Base-by-base conservation (phyloP, 2,113 vertebrate genomes). In the Acanthochromis polyacanthus region DNA sequence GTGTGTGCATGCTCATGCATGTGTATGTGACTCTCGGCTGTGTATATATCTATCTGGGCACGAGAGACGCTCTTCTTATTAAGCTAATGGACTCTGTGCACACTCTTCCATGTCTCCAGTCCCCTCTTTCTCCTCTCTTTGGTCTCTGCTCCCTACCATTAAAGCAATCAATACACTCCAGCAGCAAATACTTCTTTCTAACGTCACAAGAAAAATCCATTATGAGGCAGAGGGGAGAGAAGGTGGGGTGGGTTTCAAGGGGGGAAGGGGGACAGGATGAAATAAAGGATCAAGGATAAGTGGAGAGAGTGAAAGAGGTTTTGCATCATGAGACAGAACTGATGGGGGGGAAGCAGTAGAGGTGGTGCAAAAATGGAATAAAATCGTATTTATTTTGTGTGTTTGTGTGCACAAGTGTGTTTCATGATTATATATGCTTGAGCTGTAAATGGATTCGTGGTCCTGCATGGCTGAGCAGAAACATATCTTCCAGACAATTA, bases 141-240 rank as follows among this genome's bases (percentile, higher is more conserved):
- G 75, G 79, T 87, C 84, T 79, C 81, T 89, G 83, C 76, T 80
- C 80, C 63, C 86, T 60, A 70, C 91, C 92, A 93, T 94, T 93
- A 93, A 90, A 91, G 75, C 84, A 87, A 94, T 94, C 92, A 92
- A 94, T 94, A 93, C 88, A 91, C 90, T 91, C 91, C 85, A 82
- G 84, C 83, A 88, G 83, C 83, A 88, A 91, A 92, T 92, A 88
- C 82, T 88, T 92, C 88, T 84, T 90, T 88, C 89, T 75, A 86
- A 79, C 74, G 82, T 94, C 91, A 92, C 85, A 83, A 89, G 84
- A 90, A 90, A 90, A 94, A 93, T 93, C 92, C 88, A 93, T 93
- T 92, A 90, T 71, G 80, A 78, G 80, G 46, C 72, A 80, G 68
- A 84, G 88, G 80, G 83, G 67, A 61, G 74, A 85, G 73, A 80